Base-by-base conservation (phyloP, 92 coral and sea anemone genomes). In the Porites cylindrica region DNA sequence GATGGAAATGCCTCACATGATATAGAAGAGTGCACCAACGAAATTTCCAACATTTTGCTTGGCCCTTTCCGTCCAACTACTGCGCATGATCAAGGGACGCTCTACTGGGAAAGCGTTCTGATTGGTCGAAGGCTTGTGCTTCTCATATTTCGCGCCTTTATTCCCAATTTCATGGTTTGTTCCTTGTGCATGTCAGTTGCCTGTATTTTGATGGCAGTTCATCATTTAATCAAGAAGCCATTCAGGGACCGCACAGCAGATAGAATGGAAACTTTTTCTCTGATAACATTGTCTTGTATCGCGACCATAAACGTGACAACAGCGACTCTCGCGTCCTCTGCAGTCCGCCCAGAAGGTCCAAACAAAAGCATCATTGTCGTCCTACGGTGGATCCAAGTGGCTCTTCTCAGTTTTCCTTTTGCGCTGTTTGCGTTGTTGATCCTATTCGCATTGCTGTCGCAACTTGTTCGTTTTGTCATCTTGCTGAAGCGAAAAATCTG, bases 91-190 rank as follows among this genome's bases (percentile, higher is more conserved):
- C 58, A 68, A 65, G 93, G 93, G 21, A 76, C 91, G 8, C 85
- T 91, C 71, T 86, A 91, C 77, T 91, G 93, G 93, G 93, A 91
- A 75, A 82, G 93, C 20, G 83, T 91, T 61, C 81, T 91, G 84
- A 91, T 82, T 86, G 91, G 93, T 63, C 80, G 91, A 53, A 81
- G 93, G 66, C 83, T 91, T 21, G 78, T 91, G 8, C 76, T 91
- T 66, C 51, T 91, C 13, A 76, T 77, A 51, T 84, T 91, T 10
- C 84, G 79, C 9, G 85, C 91, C 21, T 87, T 91, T 62, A 78
- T 91, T 68, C 38, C 84, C 58, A 76, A 62, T 70, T 72, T 81
- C 29, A 86, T 91, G 93, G 18, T 81, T 6, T 86, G 91, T 50
- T 73, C 86, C 58, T 8, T 82, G 5, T 81, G 83, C 85, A 82